Evolutionary conservation across 2,113 vertebrate species (phyloP), one percentile per base, ranked within the genome.

Genomic region (Sitta europaea): DNA sequence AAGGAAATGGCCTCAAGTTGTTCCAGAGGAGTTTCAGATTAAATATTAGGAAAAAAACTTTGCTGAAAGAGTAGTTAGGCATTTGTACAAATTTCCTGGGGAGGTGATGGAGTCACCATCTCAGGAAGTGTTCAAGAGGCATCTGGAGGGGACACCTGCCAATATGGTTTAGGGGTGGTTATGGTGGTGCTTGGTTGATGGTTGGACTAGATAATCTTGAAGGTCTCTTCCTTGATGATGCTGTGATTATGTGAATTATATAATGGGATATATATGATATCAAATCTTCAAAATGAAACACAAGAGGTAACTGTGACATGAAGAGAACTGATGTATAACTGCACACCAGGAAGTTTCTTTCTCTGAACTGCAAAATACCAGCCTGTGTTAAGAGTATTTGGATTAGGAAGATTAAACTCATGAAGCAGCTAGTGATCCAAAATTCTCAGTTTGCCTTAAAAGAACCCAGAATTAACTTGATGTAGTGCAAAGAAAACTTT

Each of bases 1-100:
- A 24, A 35, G 45, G 13, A 81, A 74, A 53, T 19, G 5, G 20
- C 38, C 11, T 29, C n/a, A 74, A 19, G 7, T 31, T 40, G 24
- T n/a, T 13, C 33, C 45, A 66, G 53, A 38, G 7, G 6, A 59
- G 7, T 7, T 4, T 45, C 11, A 67, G 16, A 59, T 53, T 22
- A n/a, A 20, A 51, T n/a, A 47, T 24, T 17, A 59, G 23, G 23
- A 5, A 51, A n/a, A 57, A 50, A 57, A n/a, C 17, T 4, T 47
- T 0, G 0, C 29, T 3, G 0, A 40, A 81, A 40, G 16, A 31
- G 11, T 18, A 6, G 9, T 22, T 35, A 59, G 24, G 14, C 20
- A 61, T 67, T 82, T 16, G 17, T 40, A 75, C 10, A 35, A 40
- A 59, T 53, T 82, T 25, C 9, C 6, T 0, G 0, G 7, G 9